Evolutionary conservation across 2,113 vertebrate genomes (phyloP).

Genomic region (Proteles cristata): DNA sequence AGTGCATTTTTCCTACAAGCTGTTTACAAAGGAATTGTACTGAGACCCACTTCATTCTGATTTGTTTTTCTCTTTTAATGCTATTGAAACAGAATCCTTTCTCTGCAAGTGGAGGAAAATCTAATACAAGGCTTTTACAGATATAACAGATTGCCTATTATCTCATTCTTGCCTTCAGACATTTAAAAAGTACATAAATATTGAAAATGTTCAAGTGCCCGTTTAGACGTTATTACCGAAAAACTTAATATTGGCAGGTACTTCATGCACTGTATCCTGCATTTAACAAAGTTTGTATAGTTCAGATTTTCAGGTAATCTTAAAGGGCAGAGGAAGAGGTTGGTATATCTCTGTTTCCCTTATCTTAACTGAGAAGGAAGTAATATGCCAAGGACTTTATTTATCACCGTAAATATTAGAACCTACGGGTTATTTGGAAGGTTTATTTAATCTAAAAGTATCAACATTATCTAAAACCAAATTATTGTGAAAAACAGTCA

Average conservation of each 20-base stretch:
- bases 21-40: conserved; percentile 85
- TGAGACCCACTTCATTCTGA: conserved; percentile 82
- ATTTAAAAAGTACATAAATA: conserved; percentile 81
- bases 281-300: conserved; percentile 24
- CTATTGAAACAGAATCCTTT: conserved; percentile 82
- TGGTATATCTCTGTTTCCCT: background rate
- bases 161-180: conserved; percentile 81
- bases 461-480: background rate
- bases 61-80: conserved; percentile 84
- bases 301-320: background rate
- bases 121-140: conserved; percentile 83
- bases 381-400: background rate
- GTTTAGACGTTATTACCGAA: conserved; percentile 75
- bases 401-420: background rate
- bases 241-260: background rate
- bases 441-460: background rate
- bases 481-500: background rate
- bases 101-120: conserved; percentile 78
- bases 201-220: conserved; percentile 80
- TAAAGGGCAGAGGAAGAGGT: background rate
- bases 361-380: background rate
- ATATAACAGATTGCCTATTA: conserved; percentile 79
- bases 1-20: conserved; percentile 84
- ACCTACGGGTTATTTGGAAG: background rate
- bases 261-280: background rate